Base-by-base conservation (phyloP, 2,113 vertebrate genomes). In the Phaethon lepturus region DNA sequence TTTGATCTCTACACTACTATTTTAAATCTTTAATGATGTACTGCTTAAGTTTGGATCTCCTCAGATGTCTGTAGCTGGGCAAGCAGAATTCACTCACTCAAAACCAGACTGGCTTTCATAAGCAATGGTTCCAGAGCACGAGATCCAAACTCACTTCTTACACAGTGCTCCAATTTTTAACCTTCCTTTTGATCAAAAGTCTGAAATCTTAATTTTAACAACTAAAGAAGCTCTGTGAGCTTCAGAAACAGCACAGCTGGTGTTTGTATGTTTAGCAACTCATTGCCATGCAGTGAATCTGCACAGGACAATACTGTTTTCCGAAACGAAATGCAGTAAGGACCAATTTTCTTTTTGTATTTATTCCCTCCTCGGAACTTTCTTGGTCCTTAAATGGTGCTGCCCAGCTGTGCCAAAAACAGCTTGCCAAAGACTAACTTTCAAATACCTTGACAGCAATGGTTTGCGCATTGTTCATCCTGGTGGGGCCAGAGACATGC, bases 381-480 rank as follows among this genome's bases (percentile, higher is more conserved):
- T 58, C 25, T 35, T 47, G 10, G 26, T 31, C 29, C 9, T 81
- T 55, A 66, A 55, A n/a, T 15, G 10, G 28, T 68, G 53, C 73
- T 79, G 24, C 29, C 15, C 31, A 55, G 13, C 17, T 83, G 44
- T 68, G 42, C n/a, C 80, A 63, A 66, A 78, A 59, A 19, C 1
- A 2, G 17, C 52, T 81, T 69, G 28, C 73, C 17, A 31, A 60
- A 64, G 58, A 24, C 10, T 81, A 77, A 81, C 18, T 63, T 90
- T n/a, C 38, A 63, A 92, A 96, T 94, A 98, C 98, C 98, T 99
- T 98, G 12, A 98, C 94, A 64, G 98, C 98, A 64, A 98, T 90
- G 15, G 88, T 92, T 87, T 98, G 98, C 17, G 97, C 79, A n/a
- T 96, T 98, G 97, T 90, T 98, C 93, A 98, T 98, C 79, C 97